These are phyloP conservation scores for Lepidostoma basale DNA, from an alignment of 1,140 invertebrate species.

Conservation along the genomic window DNA sequence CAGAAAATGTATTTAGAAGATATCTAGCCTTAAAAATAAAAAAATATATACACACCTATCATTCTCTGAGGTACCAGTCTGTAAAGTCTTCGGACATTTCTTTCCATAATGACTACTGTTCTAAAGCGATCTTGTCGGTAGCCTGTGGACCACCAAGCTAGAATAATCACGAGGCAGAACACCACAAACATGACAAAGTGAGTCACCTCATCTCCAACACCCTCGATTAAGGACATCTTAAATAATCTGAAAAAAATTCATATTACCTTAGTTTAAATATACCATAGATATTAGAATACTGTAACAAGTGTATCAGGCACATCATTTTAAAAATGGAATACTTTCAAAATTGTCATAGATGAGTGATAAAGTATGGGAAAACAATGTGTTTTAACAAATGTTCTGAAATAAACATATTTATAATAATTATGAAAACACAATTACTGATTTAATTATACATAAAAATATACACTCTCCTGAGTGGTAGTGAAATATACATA, in stretches of 20 bases:
- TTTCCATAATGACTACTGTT: conserved; percentile 60
- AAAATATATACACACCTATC: conserved; percentile 5
- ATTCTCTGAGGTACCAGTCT: conserved; percentile 21
- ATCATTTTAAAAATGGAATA: neutral
- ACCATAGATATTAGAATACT: neutral
- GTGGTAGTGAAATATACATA: no score
- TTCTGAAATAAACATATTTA: neutral
- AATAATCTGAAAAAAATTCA: neutral
- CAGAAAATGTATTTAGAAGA: no score
- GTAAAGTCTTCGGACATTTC: conserved; percentile 41
- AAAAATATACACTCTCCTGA: no score
- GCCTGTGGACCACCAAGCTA: conserved; percentile 77
- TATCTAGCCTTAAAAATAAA: no score
- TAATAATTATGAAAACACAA: neutral
- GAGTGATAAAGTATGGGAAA: neutral
- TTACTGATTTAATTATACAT: no score
- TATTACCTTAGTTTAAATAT: neutral
- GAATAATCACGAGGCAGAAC: conserved; percentile 64
- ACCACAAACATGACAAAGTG: conserved; percentile 71
- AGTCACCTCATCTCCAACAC: conserved; percentile 82
- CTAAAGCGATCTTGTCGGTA: conserved; percentile 58
- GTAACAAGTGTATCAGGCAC: no score
- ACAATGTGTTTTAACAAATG: neutral
- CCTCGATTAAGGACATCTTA: conserved; percentile 74
- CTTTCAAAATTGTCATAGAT: neutral